Base-by-base conservation (phyloP, 1,140 invertebrate genomes). In the Leptestheria dahalacensis region DNA sequence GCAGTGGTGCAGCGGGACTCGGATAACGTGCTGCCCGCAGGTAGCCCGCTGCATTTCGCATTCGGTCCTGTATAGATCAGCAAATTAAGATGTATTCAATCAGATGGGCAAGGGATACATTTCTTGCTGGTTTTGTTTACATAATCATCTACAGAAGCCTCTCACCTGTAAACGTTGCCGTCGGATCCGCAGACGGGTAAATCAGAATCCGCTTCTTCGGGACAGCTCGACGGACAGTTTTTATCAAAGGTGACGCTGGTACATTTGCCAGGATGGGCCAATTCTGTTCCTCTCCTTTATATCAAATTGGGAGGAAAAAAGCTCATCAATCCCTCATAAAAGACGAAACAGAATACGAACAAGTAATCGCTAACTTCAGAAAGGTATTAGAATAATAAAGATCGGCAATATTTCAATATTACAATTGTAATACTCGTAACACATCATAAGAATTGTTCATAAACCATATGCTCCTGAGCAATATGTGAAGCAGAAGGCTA, bases 161-260 rank as follows among this genome's bases (percentile, higher is more conserved):
- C n/a, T 11, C 79, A 91, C 80, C 78, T 81, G 72, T 95, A 96
- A 62, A 90, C 88, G 67, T 90, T 89, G 64, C 90, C 88, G 69
- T 96, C 87, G 41, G 85, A 91, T 33, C 88, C 91, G 72, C 91
- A 97, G 9, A 78, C 70, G 60, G 88, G 82, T 12, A 86, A 86
- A 68, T 88, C 80, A 64, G 78, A 77, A 60, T 73, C 68, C 9
- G 63, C 21, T 11, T 78, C 78, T 49, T 84, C 77, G 54, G 78
- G 79, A 68, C 88, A 91, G 60, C 77, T 75, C 58, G 78, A 76
- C 0, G 84, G 83, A 68, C 86, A 89, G 53, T 82, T 75, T 18
- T 68, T 64, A 23, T 63, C 59, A 47, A 83, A 78, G 56, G 83
- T 82, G 62, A 90, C 74, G 65, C 83, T 77, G 21, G 85, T 85